Evolutionary conservation across 2,113 vertebrate species (phyloP), one percentile per base, ranked within the genome.

Genomic region (Istiophorus platypterus): DNA sequence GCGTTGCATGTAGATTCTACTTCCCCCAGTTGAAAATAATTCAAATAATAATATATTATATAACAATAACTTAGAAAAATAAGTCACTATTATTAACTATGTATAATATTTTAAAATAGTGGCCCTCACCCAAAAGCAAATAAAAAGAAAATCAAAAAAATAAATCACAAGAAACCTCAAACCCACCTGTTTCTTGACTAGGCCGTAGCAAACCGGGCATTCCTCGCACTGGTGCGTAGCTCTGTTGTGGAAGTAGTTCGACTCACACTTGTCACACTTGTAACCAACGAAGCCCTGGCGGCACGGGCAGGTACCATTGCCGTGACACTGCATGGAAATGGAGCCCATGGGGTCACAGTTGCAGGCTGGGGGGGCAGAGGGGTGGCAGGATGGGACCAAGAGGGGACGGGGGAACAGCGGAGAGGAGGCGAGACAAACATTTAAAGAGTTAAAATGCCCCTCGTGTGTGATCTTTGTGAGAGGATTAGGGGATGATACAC

Each of bases 271-370:
- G 90, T 98, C 96, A 22, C 98, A 99, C 90, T 97, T 97, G 90
- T 97, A 95, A 51, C 97, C 97, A 87, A 95, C 84, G 0, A 98
- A 98, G 83, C 98, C 97, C 0, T 91, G 91, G 31, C 45, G 95
- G 85, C 97, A 99, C 54, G 88, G 76, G 71, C 98, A 99, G 0
- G 97, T 97, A 71, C 97, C 96, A 52, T 98, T 96, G 82, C 93
- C 78, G 0, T 93, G 95, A 86, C 97, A 99, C 90, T 97, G 97
- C 29, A 89, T 93, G 2, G 94, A 95, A 58, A 87, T 0, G 0
- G 97, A 95, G 20, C 98, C 98, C 96, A 97, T 95, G 0, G 94
- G 96, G 86, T 97, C 97, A 89, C 97, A 99, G 93, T 96, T 96
- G 85, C 98, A 99, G 77, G 96, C 98, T 99, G 89, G 63, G 8